These are phyloP conservation scores for Acleris cristana DNA, from an alignment of 2,888 invertebrate species.

Conservation along the genomic window DNA sequence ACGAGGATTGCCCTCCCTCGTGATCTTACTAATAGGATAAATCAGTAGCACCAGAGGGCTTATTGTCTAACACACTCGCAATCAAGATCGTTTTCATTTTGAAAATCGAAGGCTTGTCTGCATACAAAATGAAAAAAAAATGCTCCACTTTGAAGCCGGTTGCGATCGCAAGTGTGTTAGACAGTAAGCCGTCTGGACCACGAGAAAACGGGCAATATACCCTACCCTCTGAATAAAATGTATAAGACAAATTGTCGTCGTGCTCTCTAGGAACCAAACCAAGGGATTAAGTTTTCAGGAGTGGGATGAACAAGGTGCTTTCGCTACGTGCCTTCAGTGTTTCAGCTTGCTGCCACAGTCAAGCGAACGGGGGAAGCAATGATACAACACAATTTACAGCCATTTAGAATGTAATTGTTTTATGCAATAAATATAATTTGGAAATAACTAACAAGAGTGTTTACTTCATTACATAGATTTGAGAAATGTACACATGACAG, in stretches of 20 bases:
- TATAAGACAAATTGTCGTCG: background rate
- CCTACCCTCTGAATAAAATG: too few species aligned
- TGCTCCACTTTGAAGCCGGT: too few species aligned
- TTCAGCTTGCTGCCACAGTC: background rate
- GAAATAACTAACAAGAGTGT: constrained; percentile 36
- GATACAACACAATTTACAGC: constrained; percentile 36
- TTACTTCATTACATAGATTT: constrained; percentile 37
- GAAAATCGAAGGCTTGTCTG: too few species aligned
- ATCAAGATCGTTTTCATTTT: too few species aligned
- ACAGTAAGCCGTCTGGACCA: too few species aligned
- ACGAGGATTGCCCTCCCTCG: too few species aligned
- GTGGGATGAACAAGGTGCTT: background rate
- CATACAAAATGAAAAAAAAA: too few species aligned
- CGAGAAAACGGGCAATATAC: too few species aligned
- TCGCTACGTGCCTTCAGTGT: background rate
- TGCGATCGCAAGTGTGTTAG: too few species aligned
- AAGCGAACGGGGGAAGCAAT: constrained; percentile 22
- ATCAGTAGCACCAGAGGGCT: too few species aligned
- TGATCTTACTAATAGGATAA: too few species aligned
- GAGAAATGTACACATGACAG: constrained; percentile 36
- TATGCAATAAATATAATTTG: constrained; percentile 39
- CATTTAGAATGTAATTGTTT: constrained; percentile 39
- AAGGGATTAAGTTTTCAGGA: background rate
- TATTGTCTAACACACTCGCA: too few species aligned
- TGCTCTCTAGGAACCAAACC: background rate